A percentile compares a stretch with the other conserved stretches of the same genome.
These are phyloP conservation scores for Riparia riparia DNA, from an alignment of 2,113 vertebrate species.

Conservation along the genomic window DNA sequence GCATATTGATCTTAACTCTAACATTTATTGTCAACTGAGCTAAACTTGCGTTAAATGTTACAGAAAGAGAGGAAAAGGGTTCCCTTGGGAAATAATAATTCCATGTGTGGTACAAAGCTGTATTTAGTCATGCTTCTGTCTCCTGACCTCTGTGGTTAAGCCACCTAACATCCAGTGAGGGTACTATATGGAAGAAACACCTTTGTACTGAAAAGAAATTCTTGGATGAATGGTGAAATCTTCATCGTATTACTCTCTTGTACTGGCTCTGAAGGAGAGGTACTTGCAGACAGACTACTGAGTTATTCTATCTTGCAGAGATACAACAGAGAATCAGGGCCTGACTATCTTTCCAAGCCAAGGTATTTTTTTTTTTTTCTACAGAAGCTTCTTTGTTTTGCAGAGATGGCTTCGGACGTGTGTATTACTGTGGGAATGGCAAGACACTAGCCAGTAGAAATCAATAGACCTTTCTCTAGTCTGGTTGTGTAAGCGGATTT, in stretches of 20 bases:
- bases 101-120: neutral
- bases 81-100: neutral
- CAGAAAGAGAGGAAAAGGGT: neutral
- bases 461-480: neutral
- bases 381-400: neutral
- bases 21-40: neutral
- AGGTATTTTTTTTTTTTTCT: neutral
- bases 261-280: neutral
- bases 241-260: fast-evolving
- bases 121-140: neutral
- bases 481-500: neutral
- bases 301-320: too few species aligned
- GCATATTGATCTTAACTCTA: neutral
- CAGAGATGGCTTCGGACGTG: neutral
- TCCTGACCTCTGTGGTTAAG: neutral
- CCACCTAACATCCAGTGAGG: neutral
- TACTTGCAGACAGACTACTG: neutral
- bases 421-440: neutral
- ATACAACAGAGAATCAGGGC: neutral
- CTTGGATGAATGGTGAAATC: neutral
- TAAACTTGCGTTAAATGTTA: neutral
- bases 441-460: neutral
- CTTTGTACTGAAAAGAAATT: neutral
- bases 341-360: neutral
- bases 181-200: neutral